A percentile compares a stretch with the other conserved stretches of the same genome.
Evolutionary conservation across 2,113 vertebrate species (phyloP).

Genomic region (Aplodontia rufa): DNA sequence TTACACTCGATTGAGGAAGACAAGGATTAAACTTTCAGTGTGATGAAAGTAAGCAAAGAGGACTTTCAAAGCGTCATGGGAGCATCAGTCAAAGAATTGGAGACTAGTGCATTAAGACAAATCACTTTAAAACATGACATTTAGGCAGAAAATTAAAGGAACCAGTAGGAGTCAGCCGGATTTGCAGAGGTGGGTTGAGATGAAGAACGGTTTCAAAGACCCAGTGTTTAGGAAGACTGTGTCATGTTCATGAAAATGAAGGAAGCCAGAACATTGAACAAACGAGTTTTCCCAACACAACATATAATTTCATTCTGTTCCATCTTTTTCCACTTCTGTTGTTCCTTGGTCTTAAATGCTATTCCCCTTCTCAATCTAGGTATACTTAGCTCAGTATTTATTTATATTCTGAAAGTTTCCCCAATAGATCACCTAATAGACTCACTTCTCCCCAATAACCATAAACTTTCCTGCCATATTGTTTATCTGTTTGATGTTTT

Average conservation of each 20-base stretch:
- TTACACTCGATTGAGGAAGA: not conserved
- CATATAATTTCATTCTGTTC: fast-evolving
- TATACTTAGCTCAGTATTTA: not conserved
- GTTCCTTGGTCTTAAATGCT: not conserved
- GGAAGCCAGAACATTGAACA: not conserved
- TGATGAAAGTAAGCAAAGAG: conserved; percentile 10
- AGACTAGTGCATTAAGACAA: not conserved
- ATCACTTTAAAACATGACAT: not conserved
- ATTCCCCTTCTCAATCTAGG: not conserved
- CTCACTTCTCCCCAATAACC: not conserved
- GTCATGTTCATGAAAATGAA: not conserved
- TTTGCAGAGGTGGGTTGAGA: not conserved
- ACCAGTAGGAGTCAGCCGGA: not conserved
- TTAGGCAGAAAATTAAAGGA: conserved; percentile 2
- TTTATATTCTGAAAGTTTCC: not conserved
- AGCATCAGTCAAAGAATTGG: not conserved
- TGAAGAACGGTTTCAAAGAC: not conserved
- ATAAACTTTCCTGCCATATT: not conserved
- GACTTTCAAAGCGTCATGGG: not conserved
- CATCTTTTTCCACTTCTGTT: not conserved
- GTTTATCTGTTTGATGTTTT: not conserved
- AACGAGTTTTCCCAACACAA: not conserved
- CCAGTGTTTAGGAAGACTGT: not conserved
- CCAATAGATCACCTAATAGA: not conserved
- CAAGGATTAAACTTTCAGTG: not conserved